Evolutionary conservation across 1,140 invertebrate species (phyloP).

Genomic region (Harpegnathos saltator): DNA sequence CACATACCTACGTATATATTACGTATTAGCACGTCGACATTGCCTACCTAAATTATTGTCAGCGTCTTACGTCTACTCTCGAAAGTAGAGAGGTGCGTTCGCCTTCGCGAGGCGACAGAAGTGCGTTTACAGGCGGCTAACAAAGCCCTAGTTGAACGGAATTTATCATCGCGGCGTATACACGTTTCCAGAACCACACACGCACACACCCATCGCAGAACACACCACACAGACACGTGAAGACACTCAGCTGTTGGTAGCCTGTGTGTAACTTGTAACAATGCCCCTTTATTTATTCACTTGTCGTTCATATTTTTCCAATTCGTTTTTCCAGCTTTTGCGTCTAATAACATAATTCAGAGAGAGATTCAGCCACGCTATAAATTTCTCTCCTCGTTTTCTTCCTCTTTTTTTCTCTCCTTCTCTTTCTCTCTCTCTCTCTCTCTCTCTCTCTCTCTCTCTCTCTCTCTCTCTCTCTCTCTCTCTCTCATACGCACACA

Average conservation of each 20-base stretch:
- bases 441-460: no score
- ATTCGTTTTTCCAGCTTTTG: slow-evolving; percentile 40
- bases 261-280: slow-evolving; percentile 80
- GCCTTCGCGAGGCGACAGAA: slow-evolving; percentile 39
- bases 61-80: slow-evolving; percentile 72
- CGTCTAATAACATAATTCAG: slow-evolving; percentile 63
- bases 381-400: slow-evolving; percentile 7
- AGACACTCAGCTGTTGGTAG: slow-evolving; percentile 74
- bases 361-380: slow-evolving; percentile 37
- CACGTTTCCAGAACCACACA: slow-evolving; percentile 72
- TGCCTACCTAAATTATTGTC: slow-evolving; percentile 80
- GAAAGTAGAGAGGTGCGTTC: slow-evolving; percentile 61
- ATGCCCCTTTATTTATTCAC: slow-evolving; percentile 80
- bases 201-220: slow-evolving; percentile 45
- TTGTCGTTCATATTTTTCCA: slow-evolving; percentile 67
- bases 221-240: slow-evolving; percentile 71
- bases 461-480: no score
- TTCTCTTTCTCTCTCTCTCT: slow-evolving; percentile 14
- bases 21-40: slow-evolving; percentile 66
- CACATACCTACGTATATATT: slow-evolving; percentile 28
- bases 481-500: no score
- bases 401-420: not conserved
- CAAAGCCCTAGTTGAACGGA: slow-evolving; percentile 37
- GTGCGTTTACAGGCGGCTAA: slow-evolving; percentile 47
- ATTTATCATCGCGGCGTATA: slow-evolving; percentile 70